Base-by-base conservation (phyloP, 23 tunicate species). In the Ascidia mentula region DNA sequence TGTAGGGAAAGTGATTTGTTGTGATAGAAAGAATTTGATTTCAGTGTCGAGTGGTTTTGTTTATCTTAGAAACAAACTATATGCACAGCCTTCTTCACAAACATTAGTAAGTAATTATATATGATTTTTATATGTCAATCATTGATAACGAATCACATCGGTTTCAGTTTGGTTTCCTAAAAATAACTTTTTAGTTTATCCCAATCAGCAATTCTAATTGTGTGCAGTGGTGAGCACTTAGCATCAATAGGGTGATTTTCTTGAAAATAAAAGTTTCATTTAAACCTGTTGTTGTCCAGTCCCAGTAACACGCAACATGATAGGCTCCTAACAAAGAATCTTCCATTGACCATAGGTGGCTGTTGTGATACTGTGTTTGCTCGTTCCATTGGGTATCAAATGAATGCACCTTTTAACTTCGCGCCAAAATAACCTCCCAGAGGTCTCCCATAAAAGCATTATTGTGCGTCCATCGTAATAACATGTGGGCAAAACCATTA, bases 401-500 rank as follows among this genome's bases (percentile, higher is more conserved):
- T n/a, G 7, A 20, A 26, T 53, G 65, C 24, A 20, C 22, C 65
- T 53, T 53, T 53, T 9, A 53, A 53, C 12, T 53, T 42, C 15
- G 53, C 53, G 53, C 53, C 53, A 12, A 53, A 53, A 53, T 28
- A 53, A 53, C 28, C 12, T 42, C 15, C 65, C 28, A 53, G 2
- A 9, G 24, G 28, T 3, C 4, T 1, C 28, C 13, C 7, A 42
- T 42, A 53, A 53, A 53, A 53, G 65, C 4, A 28, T 3, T 28
- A 20, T 53, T 53, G 65, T 53, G 65, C 1, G 65, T 3, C 65
- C 7, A 6, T 28, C 65, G 24, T 53, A 26, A 1, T 53, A 53
- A 53, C 65, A 53, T 53, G 65, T 53, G 65, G 24, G 2, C 65
- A 53, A 53, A 53, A 53, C 65, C 65, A 53, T 53, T 53, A 53